Evolutionary conservation across 1,140 invertebrate genomes (phyloP).

Genomic region (Brachionus manjavacas): DNA sequence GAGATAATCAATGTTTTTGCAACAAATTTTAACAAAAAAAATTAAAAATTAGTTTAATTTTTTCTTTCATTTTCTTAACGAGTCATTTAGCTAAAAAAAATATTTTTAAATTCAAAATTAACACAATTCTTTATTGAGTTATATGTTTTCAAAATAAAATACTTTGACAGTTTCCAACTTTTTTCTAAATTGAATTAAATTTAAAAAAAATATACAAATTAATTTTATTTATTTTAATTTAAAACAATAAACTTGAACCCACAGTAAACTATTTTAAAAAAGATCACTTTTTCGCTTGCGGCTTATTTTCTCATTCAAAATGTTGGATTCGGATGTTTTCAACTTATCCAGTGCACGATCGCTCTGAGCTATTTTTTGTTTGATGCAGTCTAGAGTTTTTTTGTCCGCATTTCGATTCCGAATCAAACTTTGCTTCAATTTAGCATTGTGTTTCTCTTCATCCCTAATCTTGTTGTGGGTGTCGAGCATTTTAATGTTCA

Average conservation of each 20-base stretch:
- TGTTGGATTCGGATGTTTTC: neutral
- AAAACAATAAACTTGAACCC: neutral
- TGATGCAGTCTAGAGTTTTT: neutral
- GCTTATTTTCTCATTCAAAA: conserved; percentile 3
- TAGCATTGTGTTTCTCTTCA: conserved; percentile 2
- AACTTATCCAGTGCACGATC: neutral
- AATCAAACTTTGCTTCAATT: neutral
- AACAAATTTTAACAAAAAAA: too few species aligned
- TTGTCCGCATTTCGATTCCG: neutral
- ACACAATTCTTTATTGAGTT: too few species aligned
- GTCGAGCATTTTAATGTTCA: conserved; percentile 13
- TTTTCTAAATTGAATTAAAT: neutral
- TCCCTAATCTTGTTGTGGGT: conserved; percentile 16
- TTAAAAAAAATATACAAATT: neutral
- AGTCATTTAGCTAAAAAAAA: too few species aligned
- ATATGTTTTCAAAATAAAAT: too few species aligned
- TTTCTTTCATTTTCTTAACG: too few species aligned
- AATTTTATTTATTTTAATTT: neutral
- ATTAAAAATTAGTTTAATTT: too few species aligned
- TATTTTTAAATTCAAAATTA: too few species aligned
- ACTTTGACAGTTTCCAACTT: too few species aligned
- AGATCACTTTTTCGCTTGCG: conserved; percentile 26
- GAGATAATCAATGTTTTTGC: too few species aligned
- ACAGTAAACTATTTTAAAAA: conserved; percentile 2
- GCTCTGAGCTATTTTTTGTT: neutral